phyloP scores from a whole-genome alignment of 2,888 invertebrate species.

The Poecilobothrus nobilitatus region DNA sequence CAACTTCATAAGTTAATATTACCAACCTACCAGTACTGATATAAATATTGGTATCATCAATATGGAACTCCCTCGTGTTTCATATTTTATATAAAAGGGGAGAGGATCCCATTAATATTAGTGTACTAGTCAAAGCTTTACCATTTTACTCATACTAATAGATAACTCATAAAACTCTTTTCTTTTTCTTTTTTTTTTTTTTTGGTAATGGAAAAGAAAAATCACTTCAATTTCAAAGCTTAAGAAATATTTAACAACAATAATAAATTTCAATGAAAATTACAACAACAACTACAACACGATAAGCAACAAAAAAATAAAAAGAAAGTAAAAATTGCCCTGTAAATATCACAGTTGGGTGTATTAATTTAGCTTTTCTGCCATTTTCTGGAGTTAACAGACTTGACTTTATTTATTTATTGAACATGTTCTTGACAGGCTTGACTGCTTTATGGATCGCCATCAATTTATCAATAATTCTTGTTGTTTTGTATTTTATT shows the following conservation, averaged over 20 bases:
- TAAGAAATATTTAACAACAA: neutral
- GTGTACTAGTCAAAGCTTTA: no score
- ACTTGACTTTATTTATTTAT: conserved; percentile 28
- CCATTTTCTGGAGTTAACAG: neutral
- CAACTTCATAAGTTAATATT: no score
- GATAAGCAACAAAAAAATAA: neutral
- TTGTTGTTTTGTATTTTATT: neutral
- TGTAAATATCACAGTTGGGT: conserved; percentile 6
- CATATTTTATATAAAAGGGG: no score
- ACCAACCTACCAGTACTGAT: no score
- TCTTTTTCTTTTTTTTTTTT: no score
- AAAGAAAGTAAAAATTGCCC: neutral
- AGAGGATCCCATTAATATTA: no score
- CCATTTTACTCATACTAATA: no score
- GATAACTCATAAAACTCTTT: no score
- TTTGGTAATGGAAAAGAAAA: neutral
- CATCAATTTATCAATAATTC: conserved; percentile 27
- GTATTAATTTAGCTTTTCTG: neutral
- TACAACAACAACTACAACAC: neutral
- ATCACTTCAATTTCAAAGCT: neutral
- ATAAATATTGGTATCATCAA: no score
- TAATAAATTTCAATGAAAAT: neutral
- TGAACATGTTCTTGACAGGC: conserved; percentile 29
- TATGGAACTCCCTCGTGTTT: no score
- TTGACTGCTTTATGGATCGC: conserved; percentile 29